Evolutionary conservation across 2,797 vertebrate genomes (phyloP).

Genomic region (Neosilurus mollespiculum): DNA sequence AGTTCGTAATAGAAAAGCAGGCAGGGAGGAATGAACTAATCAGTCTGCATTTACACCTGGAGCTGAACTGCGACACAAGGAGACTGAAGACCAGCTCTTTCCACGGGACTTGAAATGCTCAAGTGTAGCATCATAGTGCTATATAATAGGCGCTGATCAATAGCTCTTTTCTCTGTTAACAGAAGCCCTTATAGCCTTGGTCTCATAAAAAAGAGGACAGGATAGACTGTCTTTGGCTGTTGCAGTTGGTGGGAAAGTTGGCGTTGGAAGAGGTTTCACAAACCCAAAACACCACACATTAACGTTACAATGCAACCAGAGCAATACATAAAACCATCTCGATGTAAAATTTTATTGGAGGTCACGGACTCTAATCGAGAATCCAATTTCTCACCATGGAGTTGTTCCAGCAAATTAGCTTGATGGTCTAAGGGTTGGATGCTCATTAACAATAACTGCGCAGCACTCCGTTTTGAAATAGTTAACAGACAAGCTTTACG

Average conservation of each 20-base stretch:
- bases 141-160: slow-evolving; percentile 41
- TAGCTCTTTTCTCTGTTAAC: slow-evolving; percentile 42
- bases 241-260: slow-evolving; percentile 4
- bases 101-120: slow-evolving; percentile 29
- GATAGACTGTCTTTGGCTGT: background rate
- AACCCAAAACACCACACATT: background rate
- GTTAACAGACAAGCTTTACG: slow-evolving; percentile 57
- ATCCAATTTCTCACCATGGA: background rate
- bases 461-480: slow-evolving; percentile 52
- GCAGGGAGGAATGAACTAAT: slow-evolving; percentile 44
- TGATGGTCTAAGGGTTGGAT: background rate
- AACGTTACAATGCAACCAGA: background rate
- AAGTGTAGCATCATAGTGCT: background rate
- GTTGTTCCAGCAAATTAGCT: background rate
- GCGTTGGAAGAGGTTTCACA: background rate
- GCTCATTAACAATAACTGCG: slow-evolving; percentile 49
- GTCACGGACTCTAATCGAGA: background rate
- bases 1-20: slow-evolving; percentile 47
- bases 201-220: slow-evolving; percentile 6
- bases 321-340: background rate
- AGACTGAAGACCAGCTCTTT: slow-evolving; percentile 42
- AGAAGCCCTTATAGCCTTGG: slow-evolving; percentile 20
- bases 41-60: slow-evolving; percentile 45
- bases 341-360: background rate
- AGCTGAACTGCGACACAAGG: background rate